Base-by-base conservation (phyloP, 2,113 vertebrate species). In the Pseudonaja textilis region DNA sequence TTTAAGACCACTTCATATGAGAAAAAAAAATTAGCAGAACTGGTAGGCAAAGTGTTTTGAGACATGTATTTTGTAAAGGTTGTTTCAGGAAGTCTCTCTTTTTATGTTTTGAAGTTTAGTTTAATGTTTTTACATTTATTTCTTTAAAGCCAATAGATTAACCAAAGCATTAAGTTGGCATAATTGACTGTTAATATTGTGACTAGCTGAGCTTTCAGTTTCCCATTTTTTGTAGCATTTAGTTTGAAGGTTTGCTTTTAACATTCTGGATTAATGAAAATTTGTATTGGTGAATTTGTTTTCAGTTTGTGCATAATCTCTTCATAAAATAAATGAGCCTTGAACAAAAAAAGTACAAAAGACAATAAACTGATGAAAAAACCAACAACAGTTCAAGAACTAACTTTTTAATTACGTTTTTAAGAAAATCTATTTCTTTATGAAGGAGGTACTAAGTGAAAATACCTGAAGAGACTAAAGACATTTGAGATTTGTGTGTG, bases 261-360 rank as follows among this genome's bases (percentile, higher is more conserved):
- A 85, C 69, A 81, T 88, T 89, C 87, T 57, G 64, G 50, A 89
- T 56, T 47, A 81, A 89, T 50, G 42, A 88, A 92, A 64, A 34
- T 74, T 74, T 81, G 25, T 89, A 4, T 61, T 26, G 3, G 23
- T 92, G 61, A 92, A 57, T 81, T 56, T 85, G 87, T 89, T 85
- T 92, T 85, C 54, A 23, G 23, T 74, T 45, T 88, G 50, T 81
- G 61, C 34, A 74, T 92, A 89, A 92, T 56, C 87, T 64, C 47
- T 56, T 92, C 87, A 88, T 81, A 92, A 92, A 92, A 88, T 54
- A 91, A 61, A 88, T 64, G 57, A 92, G n/a, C 20, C n/a, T 87
- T 88, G 86, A 61, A 50, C 85, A 87, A 50, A 91, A 91, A 91
- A 87, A 34, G 42, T 54, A 87, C 47, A 61, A 91, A 55, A 39